Evolutionary conservation across 2,797 vertebrate genomes (phyloP).

Genomic region (Phalloptychus januarius): DNA sequence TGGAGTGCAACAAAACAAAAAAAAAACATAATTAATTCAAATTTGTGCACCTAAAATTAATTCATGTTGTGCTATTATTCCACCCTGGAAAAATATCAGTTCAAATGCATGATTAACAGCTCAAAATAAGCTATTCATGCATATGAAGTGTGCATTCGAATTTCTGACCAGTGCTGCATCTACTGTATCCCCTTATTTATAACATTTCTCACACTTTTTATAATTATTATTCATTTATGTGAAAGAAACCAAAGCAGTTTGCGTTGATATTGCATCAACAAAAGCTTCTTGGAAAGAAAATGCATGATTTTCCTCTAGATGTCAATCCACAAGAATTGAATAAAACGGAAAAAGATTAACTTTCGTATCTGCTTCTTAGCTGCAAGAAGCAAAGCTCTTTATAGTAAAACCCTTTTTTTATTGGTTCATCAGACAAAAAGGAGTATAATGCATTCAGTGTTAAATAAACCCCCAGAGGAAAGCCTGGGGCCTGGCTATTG

Average conservation of each 20-base stretch:
- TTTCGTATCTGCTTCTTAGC: neutral
- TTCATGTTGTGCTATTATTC: neutral
- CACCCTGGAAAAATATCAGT: neutral
- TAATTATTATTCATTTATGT: slow-evolving; percentile 14
- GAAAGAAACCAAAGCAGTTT: slow-evolving; percentile 10
- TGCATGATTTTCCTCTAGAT: neutral
- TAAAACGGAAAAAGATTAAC: neutral
- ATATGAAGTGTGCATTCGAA: neutral
- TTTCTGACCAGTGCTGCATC: neutral
- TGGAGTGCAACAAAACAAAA: neutral
- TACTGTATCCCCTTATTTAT: neutral
- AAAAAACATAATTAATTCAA: neutral
- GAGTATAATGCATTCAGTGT: neutral
- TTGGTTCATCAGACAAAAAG: neutral
- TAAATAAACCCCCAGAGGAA: slow-evolving; percentile 9
- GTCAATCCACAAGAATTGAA: neutral
- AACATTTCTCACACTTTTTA: slow-evolving; percentile 12
- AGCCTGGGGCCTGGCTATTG: slow-evolving; percentile 18
- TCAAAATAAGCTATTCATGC: neutral
- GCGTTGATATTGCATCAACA: slow-evolving; percentile 31
- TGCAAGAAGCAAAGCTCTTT: neutral
- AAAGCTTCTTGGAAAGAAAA: slow-evolving; percentile 14
- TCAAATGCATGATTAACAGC: neutral
- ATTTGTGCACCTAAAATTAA: neutral
- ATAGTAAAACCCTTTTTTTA: neutral